Evolutionary conservation across 2,797 vertebrate genomes (phyloP).

Genomic region (Notamacropus eugenii): DNA sequence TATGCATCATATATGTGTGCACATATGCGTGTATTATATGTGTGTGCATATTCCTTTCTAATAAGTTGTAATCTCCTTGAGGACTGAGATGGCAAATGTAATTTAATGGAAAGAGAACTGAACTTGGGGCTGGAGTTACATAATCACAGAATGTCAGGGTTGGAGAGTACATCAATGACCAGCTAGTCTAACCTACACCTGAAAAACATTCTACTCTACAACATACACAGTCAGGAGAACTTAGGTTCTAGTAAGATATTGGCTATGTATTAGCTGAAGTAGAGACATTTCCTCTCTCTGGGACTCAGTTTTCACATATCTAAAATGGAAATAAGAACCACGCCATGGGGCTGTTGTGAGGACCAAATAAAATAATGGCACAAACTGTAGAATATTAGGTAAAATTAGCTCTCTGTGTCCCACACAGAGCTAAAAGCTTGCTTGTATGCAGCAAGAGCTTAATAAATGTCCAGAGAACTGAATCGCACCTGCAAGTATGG

Average conservation of each 20-base stretch:
- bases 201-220: background rate
- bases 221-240: background rate
- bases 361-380: background rate
- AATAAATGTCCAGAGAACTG: background rate
- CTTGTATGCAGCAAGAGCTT: background rate
- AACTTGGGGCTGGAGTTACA: background rate
- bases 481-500: constrained; percentile 41
- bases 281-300: background rate
- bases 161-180: background rate
- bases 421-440: background rate
- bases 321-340: background rate
- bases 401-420: background rate
- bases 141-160: background rate
- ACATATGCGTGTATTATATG: no score
- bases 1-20: background rate
- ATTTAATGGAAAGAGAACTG: background rate
- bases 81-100: background rate
- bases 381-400: background rate
- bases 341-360: background rate
- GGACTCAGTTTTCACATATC: background rate
- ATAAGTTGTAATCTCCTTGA: background rate
- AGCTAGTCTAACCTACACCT: background rate
- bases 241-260: background rate
- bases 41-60: background rate
- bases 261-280: background rate